phyloP scores from a whole-genome alignment of 2,797 vertebrate species.

The Pseudocheirus occidentalis region DNA sequence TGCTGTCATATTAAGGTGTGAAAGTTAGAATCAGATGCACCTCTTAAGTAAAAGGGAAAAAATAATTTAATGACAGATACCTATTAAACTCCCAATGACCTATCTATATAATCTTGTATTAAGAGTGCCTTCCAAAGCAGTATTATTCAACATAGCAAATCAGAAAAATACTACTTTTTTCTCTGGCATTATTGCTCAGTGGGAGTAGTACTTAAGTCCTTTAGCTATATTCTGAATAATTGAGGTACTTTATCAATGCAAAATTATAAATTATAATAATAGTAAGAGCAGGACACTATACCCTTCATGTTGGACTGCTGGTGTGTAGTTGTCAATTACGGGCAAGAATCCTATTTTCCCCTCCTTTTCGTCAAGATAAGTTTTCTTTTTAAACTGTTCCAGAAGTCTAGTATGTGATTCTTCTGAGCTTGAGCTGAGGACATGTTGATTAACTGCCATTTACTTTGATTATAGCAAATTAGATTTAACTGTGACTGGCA shows the following conservation, averaged over 20 bases:
- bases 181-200: too few relatives aligned
- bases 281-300: slow-evolving; percentile 26
- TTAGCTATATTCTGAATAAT: too few relatives aligned
- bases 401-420: slow-evolving; percentile 45
- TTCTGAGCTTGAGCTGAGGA: slow-evolving; percentile 19
- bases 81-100: too few relatives aligned
- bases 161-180: too few relatives aligned
- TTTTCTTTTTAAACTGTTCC: slow-evolving; percentile 36
- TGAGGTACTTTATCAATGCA: too few relatives aligned
- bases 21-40: not conserved
- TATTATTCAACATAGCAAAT: too few relatives aligned
- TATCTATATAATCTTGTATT: too few relatives aligned
- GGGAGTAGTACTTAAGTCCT: too few relatives aligned
- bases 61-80: too few relatives aligned
- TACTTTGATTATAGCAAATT: slow-evolving; percentile 62
- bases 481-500: slow-evolving; percentile 58
- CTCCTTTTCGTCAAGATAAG: not conserved
- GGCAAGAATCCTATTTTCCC: slow-evolving; percentile 34
- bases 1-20: slow-evolving; percentile 7
- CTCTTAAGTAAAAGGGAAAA: slow-evolving; percentile 23
- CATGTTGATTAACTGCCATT: slow-evolving; percentile 60
- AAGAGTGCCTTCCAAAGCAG: too few relatives aligned
- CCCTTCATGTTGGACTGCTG: slow-evolving; percentile 6
- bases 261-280: slow-evolving; percentile 47
- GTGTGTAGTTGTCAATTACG: slow-evolving; percentile 33